phyloP scores from a whole-genome alignment of 2,113 vertebrate species.

The Oryzias curvinotus region DNA sequence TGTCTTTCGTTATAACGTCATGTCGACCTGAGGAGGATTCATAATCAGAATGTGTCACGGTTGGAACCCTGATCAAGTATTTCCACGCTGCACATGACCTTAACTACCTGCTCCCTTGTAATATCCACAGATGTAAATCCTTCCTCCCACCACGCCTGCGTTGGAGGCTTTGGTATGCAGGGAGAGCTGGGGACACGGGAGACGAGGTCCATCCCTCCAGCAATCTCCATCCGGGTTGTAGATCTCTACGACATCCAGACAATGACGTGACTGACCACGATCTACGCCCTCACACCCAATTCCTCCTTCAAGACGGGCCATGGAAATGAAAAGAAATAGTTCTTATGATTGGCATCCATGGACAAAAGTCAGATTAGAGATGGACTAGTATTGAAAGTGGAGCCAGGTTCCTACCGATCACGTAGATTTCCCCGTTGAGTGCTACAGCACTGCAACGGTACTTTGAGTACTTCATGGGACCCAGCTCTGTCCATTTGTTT shows the following conservation, averaged over 20 bases:
- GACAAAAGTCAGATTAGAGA: no score
- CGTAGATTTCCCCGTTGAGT: conserved; percentile 89
- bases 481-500: conserved; percentile 86
- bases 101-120: conserved; percentile 91
- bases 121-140: conserved; percentile 93
- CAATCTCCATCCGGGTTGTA: conserved; percentile 90
- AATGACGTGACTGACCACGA: conserved; percentile 90
- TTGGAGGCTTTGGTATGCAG: conserved; percentile 84
- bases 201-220: conserved; percentile 88
- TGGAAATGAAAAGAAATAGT: background rate
- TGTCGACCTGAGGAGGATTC: conserved; percentile 83
- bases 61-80: no score
- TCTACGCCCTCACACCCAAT: conserved; percentile 91
- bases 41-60: no score
- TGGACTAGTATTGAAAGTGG: no score
- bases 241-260: conserved; percentile 90
- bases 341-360: no score
- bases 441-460: conserved; percentile 90
- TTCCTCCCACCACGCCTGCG: conserved; percentile 87
- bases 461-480: conserved; percentile 91
- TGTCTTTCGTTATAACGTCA: conserved; percentile 92
- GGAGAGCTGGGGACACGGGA: conserved; percentile 87
- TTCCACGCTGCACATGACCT: background rate
- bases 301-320: conserved; percentile 80
- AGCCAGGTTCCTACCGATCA: conserved; percentile 83